These are phyloP conservation scores for Hepsetus odoe DNA, from an alignment of 2,113 vertebrate genomes.

Conservation along the genomic window DNA sequence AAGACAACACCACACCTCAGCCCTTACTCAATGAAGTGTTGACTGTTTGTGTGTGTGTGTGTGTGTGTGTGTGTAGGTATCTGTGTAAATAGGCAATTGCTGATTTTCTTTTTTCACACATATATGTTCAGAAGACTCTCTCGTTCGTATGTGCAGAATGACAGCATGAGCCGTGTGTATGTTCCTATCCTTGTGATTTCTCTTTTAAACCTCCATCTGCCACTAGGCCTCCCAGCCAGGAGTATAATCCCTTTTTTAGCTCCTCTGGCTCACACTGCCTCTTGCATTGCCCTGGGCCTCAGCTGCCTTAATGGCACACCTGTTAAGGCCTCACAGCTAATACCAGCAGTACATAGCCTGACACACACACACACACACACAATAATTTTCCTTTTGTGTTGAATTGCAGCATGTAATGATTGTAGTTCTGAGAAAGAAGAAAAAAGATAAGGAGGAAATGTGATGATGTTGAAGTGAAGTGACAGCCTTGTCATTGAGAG, in stretches of 20 bases:
- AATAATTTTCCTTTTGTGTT: slow-evolving; percentile 45
- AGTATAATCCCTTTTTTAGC: slow-evolving; percentile 1
- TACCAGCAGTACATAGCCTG: background rate
- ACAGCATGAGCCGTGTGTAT: background rate
- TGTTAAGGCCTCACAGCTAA: slow-evolving; percentile 13
- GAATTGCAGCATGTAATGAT: slow-evolving; percentile 64
- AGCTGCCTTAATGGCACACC: slow-evolving; percentile 38
- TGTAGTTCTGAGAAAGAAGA: slow-evolving; percentile 51
- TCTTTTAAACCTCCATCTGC: slow-evolving; percentile 4
- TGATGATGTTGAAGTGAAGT: background rate
- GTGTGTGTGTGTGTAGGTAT: background rate
- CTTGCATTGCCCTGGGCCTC: background rate
- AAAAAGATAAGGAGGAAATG: too few species aligned
- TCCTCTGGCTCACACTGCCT: background rate
- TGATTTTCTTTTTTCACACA: background rate
- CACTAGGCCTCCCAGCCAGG: background rate
- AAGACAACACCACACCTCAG: slow-evolving; percentile 16
- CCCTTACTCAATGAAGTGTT: slow-evolving; percentile 29
- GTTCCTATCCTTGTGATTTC: slow-evolving; percentile 1
- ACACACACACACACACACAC: background rate
- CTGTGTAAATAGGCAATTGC: slow-evolving; percentile 1
- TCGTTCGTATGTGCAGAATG: background rate
- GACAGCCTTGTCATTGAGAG: too few species aligned
- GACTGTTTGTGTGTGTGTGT: background rate
- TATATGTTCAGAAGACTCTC: background rate